These are phyloP conservation scores for Psilopsiagon aurifrons DNA, from an alignment of 2,113 vertebrate genomes.

Conservation along the genomic window DNA sequence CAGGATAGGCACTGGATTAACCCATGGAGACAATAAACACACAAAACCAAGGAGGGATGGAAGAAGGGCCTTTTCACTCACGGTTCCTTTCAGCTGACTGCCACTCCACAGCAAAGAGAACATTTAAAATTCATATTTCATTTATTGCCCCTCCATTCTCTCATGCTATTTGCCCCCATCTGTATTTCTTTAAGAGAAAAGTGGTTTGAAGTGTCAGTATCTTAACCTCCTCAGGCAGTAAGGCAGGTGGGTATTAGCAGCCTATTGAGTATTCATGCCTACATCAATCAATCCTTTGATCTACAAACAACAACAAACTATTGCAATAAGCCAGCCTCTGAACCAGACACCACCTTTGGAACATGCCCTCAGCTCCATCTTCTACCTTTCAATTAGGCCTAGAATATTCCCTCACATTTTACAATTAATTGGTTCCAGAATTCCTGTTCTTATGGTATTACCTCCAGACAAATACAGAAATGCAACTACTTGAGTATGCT, in stretches of 20 bases:
- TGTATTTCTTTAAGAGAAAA: not conserved
- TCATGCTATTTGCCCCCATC: not conserved
- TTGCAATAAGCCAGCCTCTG: not conserved
- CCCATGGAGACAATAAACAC: fast-evolving
- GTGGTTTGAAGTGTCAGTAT: not conserved
- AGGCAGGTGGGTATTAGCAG: not conserved
- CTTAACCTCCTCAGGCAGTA: not conserved
- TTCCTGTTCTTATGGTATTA: not conserved
- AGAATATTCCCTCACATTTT: not conserved
- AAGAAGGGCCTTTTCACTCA: not conserved
- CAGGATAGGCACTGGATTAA: not conserved
- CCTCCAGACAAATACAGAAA: slow-evolving; percentile 37
- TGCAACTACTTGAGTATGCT: not conserved
- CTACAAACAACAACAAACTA: not conserved
- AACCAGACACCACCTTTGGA: not conserved
- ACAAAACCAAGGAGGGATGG: not conserved
- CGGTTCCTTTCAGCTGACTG: not conserved
- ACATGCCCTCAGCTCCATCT: not conserved
- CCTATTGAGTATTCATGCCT: not conserved
- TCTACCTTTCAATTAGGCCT: not conserved
- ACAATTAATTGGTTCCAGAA: not conserved
- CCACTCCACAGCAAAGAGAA: not conserved
- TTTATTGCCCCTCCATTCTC: not conserved
- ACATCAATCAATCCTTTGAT: slow-evolving; percentile 8
- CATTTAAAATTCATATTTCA: not conserved